Evolutionary conservation across 2,888 invertebrate genomes (phyloP).

Genomic region (Cerceris rybyensis): DNA sequence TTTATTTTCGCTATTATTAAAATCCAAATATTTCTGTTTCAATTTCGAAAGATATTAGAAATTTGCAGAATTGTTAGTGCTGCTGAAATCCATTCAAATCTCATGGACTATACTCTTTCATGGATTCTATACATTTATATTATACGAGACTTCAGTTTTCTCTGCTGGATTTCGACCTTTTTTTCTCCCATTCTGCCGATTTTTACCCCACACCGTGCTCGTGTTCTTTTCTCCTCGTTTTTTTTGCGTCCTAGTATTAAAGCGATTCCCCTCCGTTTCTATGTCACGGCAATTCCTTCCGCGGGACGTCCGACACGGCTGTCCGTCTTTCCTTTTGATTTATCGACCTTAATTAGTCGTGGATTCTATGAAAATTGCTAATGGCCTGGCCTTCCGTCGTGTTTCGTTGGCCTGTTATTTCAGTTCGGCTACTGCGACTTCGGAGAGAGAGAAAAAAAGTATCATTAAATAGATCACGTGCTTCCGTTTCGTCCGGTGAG

Average conservation of each 20-base stretch:
- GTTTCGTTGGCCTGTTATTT: conserved; percentile 9
- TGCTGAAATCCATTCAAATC: no score
- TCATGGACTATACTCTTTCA: neutral
- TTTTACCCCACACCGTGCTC: conserved; percentile 30
- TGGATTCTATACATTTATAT: neutral
- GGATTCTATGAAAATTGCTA: conserved; percentile 72
- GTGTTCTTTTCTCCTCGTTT: neutral
- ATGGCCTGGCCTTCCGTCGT: conserved; percentile 16
- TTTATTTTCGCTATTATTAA: no score
- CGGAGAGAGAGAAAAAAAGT: conserved; percentile 7
- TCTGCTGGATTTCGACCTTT: neutral
- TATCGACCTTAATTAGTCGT: conserved; percentile 76
- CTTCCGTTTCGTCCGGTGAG: no score
- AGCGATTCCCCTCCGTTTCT: conserved; percentile 34
- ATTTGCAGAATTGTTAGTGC: no score
- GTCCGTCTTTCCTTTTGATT: conserved; percentile 73
- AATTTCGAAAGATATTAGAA: no score
- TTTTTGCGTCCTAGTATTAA: conserved; percentile 42
- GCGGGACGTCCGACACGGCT: conserved; percentile 62
- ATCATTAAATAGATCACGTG: no score
- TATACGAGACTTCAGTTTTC: neutral
- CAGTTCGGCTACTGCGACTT: neutral
- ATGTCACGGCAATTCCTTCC: conserved; percentile 63
- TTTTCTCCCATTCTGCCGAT: conserved; percentile 13
- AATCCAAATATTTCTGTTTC: no score